A percentile compares a stretch with the other conserved stretches of the same genome.
Conservation (phyloP, 2,797 vertebrate species). For the Tokudaia muenninki region DNA sequence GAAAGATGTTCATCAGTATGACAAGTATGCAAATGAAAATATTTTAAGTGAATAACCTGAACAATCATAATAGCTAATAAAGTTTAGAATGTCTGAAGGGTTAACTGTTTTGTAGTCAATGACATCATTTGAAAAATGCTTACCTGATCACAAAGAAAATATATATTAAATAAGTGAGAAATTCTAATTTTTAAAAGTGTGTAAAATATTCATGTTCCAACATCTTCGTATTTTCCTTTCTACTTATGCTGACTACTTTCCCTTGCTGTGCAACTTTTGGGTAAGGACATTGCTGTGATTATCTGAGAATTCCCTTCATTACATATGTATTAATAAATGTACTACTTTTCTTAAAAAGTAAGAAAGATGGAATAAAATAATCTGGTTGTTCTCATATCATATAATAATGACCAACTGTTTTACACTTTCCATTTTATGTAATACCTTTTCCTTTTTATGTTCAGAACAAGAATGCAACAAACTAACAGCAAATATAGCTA, state of each 20-base stretch:
- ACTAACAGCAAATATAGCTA: background rate
- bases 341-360: slow-evolving; percentile 8
- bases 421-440: background rate
- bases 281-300: background rate
- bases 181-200: background rate
- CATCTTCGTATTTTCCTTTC: background rate
- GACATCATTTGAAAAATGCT: slow-evolving; percentile 17
- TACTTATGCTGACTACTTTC: background rate
- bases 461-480: slow-evolving; percentile 13
- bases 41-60: background rate
- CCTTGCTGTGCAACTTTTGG: background rate
- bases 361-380: background rate
- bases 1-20: background rate
- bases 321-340: background rate
- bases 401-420: background rate
- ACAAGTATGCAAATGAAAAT: background rate
- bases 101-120: background rate
- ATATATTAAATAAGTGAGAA: background rate
- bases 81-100: background rate
- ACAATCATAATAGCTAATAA: background rate
- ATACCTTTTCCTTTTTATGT: background rate
- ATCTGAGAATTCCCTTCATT: background rate
- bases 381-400: background rate
- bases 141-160: background rate
- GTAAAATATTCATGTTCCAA: background rate